phyloP scores from a whole-genome alignment of 2,113 vertebrate genomes.

The Lampris megalopsis region DNA sequence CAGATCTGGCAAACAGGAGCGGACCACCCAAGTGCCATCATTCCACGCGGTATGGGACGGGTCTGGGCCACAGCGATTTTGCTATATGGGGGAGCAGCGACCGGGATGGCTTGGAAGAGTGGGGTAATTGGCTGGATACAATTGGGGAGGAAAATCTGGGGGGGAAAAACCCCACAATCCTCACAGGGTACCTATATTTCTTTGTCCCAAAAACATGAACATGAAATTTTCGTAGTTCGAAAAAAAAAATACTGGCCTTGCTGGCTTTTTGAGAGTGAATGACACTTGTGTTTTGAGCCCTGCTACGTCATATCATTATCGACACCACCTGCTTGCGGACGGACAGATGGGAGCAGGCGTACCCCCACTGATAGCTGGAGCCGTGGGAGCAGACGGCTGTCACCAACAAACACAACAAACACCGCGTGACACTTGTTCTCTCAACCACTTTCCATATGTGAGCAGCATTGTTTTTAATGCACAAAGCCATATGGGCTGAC shows the following conservation, averaged over 20 bases:
- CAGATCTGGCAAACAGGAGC: no score
- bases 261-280: constrained; percentile 20
- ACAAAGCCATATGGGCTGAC: constrained; percentile 5
- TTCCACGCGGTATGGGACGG: no score
- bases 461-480: constrained; percentile 12
- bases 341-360: constrained; percentile 67
- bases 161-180: no score
- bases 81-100: no score
- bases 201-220: no score
- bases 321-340: constrained; percentile 57
- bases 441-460: constrained; percentile 52
- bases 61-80: no score
- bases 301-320: constrained; percentile 62
- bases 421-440: constrained; percentile 54
- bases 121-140: no score
- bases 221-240: not conserved
- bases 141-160: no score
- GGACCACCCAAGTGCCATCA: no score
- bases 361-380: constrained; percentile 57
- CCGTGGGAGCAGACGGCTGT: constrained; percentile 59
- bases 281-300: constrained; percentile 32
- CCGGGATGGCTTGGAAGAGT: no score
- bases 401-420: constrained; percentile 62
- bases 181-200: no score
- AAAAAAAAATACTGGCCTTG: not conserved